These are phyloP conservation scores for Drosophila nigromelanica DNA, from an alignment of 1,140 invertebrate species.

Conservation along the genomic window DNA sequence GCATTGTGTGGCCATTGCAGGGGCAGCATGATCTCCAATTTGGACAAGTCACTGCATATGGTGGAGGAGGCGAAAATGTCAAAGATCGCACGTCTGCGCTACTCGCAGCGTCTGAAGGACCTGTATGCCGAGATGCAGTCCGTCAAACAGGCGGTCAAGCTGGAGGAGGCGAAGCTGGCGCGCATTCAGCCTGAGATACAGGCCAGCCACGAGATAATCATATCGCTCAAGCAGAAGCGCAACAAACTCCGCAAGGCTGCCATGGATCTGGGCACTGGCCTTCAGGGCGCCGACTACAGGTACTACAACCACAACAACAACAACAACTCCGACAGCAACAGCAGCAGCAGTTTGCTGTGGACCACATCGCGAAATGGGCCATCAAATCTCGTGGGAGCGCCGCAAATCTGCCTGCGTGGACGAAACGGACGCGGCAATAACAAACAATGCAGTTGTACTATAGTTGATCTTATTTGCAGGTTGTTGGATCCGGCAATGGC, in stretches of 20 bases:
- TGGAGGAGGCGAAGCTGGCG: constrained; percentile 67
- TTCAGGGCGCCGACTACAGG: constrained; percentile 77
- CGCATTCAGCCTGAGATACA: constrained; percentile 74
- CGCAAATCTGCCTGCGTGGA: not conserved
- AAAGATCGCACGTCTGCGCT: constrained; percentile 60
- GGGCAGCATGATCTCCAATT: constrained; percentile 59
- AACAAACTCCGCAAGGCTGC: constrained; percentile 66
- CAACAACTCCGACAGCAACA: constrained; percentile 44
- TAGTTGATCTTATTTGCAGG: constrained; percentile 53
- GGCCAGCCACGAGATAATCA: constrained; percentile 70
- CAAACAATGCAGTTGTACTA: constrained; percentile 20
- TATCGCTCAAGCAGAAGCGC: constrained; percentile 70
- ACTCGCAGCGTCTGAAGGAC: constrained; percentile 61
- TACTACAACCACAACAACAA: constrained; percentile 59
- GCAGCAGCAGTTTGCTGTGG: constrained; percentile 46
- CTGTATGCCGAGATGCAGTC: constrained; percentile 66
- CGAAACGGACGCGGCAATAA: constrained; percentile 14
- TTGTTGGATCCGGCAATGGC: constrained; percentile 53
- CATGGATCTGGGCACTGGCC: constrained; percentile 65
- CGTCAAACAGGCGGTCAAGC: constrained; percentile 50
- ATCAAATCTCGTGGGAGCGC: constrained; percentile 21
- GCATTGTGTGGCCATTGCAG: constrained; percentile 22
- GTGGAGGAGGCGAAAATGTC: constrained; percentile 67
- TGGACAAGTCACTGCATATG: constrained; percentile 69
- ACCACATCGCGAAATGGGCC: constrained; percentile 33